Evolutionary conservation across 2,113 vertebrate species (phyloP).

Genomic region (Austrofundulus limnaeus): DNA sequence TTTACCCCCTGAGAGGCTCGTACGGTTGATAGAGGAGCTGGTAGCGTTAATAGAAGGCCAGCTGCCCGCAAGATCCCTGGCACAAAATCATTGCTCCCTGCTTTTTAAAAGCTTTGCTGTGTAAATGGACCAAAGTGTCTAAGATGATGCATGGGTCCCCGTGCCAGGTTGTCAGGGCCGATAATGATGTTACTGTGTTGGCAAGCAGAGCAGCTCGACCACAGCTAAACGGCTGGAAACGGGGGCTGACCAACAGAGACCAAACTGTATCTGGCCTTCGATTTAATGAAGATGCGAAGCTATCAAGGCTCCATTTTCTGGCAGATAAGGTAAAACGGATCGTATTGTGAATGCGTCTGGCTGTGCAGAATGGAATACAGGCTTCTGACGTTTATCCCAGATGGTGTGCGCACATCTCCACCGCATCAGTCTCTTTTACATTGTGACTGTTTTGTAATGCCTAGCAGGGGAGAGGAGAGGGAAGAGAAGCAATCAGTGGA

Average conservation of each 20-base stretch:
- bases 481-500: constrained; percentile 56
- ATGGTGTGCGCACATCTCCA: constrained; percentile 40
- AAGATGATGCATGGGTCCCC: constrained; percentile 66
- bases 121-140: constrained; percentile 64
- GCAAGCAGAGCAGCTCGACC: constrained; percentile 45
- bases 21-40: constrained; percentile 62
- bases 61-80: constrained; percentile 51
- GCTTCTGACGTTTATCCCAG: constrained; percentile 37
- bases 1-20: constrained; percentile 65
- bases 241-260: constrained; percentile 44
- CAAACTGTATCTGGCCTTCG: constrained; percentile 41
- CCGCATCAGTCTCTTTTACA: constrained; percentile 35
- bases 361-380: constrained; percentile 36
- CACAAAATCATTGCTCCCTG: constrained; percentile 61
- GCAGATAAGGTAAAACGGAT: constrained; percentile 40
- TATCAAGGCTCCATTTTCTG: constrained; percentile 34
- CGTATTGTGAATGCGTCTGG: constrained; percentile 45
- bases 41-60: constrained; percentile 56
- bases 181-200: constrained; percentile 71
- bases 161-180: constrained; percentile 43
- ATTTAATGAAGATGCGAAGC: constrained; percentile 63
- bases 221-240: constrained; percentile 60
- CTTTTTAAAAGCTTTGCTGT: constrained; percentile 62
- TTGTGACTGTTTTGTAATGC: constrained; percentile 41
- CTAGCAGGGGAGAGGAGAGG: constrained; percentile 41